phyloP scores from a whole-genome alignment of 2,113 vertebrate genomes.

The Rhabdornis inornatus region DNA sequence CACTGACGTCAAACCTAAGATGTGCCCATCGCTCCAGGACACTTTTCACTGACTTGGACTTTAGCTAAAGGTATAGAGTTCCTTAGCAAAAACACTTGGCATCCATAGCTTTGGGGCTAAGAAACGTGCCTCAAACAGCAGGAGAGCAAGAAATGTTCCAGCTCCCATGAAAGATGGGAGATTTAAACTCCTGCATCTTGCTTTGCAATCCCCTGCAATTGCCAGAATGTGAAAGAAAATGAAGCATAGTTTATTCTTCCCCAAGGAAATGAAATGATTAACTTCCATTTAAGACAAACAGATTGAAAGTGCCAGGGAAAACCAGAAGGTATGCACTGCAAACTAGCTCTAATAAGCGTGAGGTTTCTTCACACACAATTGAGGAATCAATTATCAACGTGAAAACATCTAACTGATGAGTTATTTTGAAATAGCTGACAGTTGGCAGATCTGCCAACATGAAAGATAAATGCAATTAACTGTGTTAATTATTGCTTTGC shows the following conservation, averaged over 20 bases:
- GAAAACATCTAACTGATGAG: slow-evolving; percentile 10
- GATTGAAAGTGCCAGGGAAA: not conserved
- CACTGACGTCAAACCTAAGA: not conserved
- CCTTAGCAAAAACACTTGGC: not conserved
- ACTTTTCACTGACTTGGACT: not conserved
- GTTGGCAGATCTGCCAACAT: slow-evolving; percentile 24
- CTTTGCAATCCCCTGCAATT: slow-evolving; percentile 24
- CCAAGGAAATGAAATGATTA: slow-evolving; percentile 44
- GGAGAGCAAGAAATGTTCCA: not conserved
- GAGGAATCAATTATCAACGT: slow-evolving; percentile 46
- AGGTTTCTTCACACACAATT: slow-evolving; percentile 21
- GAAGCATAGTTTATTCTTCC: slow-evolving; percentile 21
- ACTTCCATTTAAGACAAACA: slow-evolving; percentile 35
- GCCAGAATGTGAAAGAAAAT: slow-evolving; percentile 21
- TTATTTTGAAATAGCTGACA: slow-evolving; percentile 40
- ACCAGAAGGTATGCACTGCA: not conserved
- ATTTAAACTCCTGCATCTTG: slow-evolving; percentile 12
- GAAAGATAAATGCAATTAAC: slow-evolving; percentile 55
- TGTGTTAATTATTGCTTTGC: slow-evolving; percentile 6
- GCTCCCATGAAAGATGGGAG: not conserved
- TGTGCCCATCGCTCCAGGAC: not conserved
- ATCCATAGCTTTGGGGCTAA: slow-evolving; percentile 8
- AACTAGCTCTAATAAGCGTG: slow-evolving; percentile 19
- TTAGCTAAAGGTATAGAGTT: not conserved
- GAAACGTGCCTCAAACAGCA: not conserved